phyloP scores from a whole-genome alignment of 2,888 invertebrate species.

The Rhagonycha fulva region DNA sequence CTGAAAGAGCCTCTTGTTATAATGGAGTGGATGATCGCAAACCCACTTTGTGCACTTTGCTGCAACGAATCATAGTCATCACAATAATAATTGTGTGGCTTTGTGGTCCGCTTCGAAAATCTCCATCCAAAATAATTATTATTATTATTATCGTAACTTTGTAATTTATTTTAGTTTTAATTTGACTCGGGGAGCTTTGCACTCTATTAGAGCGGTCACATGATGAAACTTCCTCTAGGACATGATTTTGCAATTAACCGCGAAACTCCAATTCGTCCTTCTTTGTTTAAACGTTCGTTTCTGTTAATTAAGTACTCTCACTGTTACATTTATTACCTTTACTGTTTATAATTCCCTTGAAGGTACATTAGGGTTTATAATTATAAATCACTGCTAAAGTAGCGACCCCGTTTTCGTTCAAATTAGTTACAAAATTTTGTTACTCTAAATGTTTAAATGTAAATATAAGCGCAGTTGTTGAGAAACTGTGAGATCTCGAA shows the following conservation, averaged over 20 bases:
- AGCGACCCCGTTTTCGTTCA: not conserved
- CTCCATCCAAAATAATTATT: not conserved
- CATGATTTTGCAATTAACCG: conserved; percentile 45
- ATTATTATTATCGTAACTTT: not conserved
- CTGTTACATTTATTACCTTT: conserved; percentile 32
- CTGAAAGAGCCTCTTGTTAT: conserved; percentile 39
- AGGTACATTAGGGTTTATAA: not conserved
- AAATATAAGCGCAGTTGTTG: not conserved
- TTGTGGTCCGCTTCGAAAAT: conserved; percentile 40
- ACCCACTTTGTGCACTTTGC: conserved; percentile 23
- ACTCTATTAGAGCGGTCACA: conserved; percentile 39
- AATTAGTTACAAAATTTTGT: not conserved
- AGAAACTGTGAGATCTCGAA: too few relatives aligned
- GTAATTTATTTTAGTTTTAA: conserved; percentile 29
- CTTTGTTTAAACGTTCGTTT: conserved; percentile 36
- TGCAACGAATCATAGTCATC: not conserved
- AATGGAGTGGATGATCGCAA: conserved; percentile 17
- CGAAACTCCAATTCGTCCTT: conserved; percentile 34
- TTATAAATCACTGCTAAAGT: not conserved
- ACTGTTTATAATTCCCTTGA: conserved; percentile 15
- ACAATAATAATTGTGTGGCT: conserved; percentile 38
- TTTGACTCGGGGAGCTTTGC: conserved; percentile 27
- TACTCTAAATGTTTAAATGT: not conserved
- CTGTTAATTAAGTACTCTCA: conserved; percentile 36
- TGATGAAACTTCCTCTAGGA: conserved; percentile 39